Conservation (phyloP, 2,888 invertebrate genomes). For the Axea sp. region DNA sequence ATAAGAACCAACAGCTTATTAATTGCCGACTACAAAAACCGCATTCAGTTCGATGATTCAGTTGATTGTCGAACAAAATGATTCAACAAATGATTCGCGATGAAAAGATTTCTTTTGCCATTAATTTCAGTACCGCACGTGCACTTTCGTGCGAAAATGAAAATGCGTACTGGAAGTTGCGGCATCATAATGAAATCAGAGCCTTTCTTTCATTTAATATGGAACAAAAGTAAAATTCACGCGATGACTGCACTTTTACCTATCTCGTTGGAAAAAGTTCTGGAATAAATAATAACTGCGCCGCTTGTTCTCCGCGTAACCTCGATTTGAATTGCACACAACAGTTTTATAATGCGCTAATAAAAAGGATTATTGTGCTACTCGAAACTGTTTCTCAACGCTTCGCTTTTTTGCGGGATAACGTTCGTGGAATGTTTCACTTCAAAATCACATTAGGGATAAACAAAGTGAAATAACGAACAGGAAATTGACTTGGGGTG, state of each 20-base stretch:
- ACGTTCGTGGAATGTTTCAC: no score
- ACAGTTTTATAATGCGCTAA: constrained; percentile 22
- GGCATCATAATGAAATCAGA: constrained; percentile 20
- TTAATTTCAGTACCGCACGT: neutral
- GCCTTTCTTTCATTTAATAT: constrained; percentile 32
- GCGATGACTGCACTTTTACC: constrained; percentile 36
- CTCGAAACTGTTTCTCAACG: no score
- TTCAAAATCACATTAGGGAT: no score
- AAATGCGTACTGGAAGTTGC: constrained; percentile 9
- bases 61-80: neutral
- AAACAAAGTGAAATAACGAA: no score
- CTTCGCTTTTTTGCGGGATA: no score
- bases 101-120: constrained; percentile 3
- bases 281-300: constrained; percentile 19
- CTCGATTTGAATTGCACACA: constrained; percentile 26
- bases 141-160: constrained; percentile 1
- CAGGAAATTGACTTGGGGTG: no score
- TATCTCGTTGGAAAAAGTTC: constrained; percentile 25
- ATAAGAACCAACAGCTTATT: no score
- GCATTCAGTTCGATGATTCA: no score
- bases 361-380: constrained; percentile 21
- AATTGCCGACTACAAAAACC: no score
- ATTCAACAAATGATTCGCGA: neutral
- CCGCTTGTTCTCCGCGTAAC: constrained; percentile 20
- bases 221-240: constrained; percentile 43